These are phyloP conservation scores for Drosophila littoralis DNA, from an alignment of 1,140 invertebrate species.

Conservation along the genomic window DNA sequence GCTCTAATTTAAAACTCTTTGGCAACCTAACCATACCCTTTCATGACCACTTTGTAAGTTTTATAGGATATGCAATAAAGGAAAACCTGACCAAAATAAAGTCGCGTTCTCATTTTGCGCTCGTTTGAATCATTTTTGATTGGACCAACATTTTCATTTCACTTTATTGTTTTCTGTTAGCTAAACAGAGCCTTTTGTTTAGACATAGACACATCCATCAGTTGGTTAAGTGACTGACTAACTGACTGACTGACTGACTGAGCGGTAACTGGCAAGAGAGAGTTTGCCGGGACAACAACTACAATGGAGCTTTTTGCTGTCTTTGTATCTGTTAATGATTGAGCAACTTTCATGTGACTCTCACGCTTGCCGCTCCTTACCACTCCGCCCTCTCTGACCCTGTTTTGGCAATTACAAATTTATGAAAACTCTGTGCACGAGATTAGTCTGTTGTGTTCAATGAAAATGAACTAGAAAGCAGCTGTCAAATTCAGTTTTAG, in stretches of 20 bases:
- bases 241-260: constrained; percentile 18
- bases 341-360: constrained; percentile 36
- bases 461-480: constrained; percentile 52
- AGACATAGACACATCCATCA: constrained; percentile 60
- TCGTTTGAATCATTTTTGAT: constrained; percentile 73
- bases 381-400: not conserved
- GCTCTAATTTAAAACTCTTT: not conserved
- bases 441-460: constrained; percentile 52
- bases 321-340: constrained; percentile 38
- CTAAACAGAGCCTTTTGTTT: constrained; percentile 64
- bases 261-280: constrained; percentile 18
- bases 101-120: constrained; percentile 30
- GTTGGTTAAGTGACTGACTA: constrained; percentile 46
- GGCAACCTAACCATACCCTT: not conserved
- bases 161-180: constrained; percentile 53
- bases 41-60: not conserved
- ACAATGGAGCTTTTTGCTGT: constrained; percentile 4
- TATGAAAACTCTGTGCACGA: constrained; percentile 53
- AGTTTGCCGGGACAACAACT: constrained; percentile 9
- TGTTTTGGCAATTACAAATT: constrained; percentile 52
- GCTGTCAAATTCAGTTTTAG: constrained; percentile 28
- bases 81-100: constrained; percentile 34
- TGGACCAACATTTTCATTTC: constrained; percentile 69
- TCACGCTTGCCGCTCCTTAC: not conserved
- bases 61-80: constrained; percentile 11